phyloP scores from a whole-genome alignment of 2,113 vertebrate species.

The Nibea coibor region DNA sequence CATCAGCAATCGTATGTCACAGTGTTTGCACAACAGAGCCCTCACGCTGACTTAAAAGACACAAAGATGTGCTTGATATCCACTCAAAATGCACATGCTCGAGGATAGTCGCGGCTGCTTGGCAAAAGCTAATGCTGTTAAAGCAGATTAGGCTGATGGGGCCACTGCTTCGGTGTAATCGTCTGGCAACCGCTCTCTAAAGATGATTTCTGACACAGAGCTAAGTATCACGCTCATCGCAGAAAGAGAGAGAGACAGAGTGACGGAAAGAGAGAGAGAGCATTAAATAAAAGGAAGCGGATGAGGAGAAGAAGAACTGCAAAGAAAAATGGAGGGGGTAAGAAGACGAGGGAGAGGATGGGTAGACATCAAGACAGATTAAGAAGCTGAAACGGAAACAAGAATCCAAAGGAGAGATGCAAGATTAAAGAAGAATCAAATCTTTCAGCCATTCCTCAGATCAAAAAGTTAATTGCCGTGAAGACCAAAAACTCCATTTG shows the following conservation, averaged over 20 bases:
- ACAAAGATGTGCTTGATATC: conserved; percentile 40
- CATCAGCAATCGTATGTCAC: conserved; percentile 20
- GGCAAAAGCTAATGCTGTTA: conserved; percentile 61
- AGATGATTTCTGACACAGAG: conserved; percentile 66
- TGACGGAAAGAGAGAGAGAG: conserved; percentile 13
- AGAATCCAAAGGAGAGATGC: conserved; percentile 32
- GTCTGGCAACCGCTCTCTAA: conserved; percentile 53
- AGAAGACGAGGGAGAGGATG: background rate
- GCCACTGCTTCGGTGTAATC: conserved; percentile 63
- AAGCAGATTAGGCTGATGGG: conserved; percentile 68
- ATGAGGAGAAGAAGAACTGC: background rate
- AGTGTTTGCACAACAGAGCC: conserved; percentile 24
- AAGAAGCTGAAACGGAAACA: conserved; percentile 38
- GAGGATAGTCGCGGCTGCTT: conserved; percentile 18
- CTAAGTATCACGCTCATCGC: conserved; percentile 41
- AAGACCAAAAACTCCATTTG: conserved; percentile 26
- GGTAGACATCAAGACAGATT: conserved; percentile 21
- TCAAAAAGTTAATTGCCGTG: conserved; percentile 23
- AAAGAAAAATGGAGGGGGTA: background rate
- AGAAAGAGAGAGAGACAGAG: conserved; percentile 16
- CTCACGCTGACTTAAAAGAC: conserved; percentile 47
- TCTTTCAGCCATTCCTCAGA: conserved; percentile 35
- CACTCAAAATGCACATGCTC: conserved; percentile 9
- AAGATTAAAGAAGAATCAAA: conserved; percentile 44
- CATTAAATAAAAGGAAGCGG: background rate